Percentiles rank a stretch among this genome's conserved stretches.
Conservation (phyloP, 2,888 invertebrate genomes). For the Drosophila ustulata region DNA sequence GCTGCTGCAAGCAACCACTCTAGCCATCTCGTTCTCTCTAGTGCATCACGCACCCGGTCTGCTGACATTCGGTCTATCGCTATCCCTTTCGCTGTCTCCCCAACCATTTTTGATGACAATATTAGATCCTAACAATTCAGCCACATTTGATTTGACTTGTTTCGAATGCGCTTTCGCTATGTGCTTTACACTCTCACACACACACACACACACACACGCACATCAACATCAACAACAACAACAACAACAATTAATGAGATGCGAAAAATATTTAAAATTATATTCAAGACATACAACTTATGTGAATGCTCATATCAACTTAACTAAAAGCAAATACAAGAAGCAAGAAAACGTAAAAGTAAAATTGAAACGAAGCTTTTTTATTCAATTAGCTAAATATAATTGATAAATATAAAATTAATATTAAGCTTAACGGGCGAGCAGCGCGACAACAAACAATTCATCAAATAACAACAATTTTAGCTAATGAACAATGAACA, state of each 20-base stretch:
- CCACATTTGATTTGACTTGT: slow-evolving; percentile 38
- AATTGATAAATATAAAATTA: slow-evolving; percentile 32
- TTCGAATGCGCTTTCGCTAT: slow-evolving; percentile 47
- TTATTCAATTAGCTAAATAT: slow-evolving; percentile 65
- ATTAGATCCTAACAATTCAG: slow-evolving; percentile 70
- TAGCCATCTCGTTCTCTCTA: slow-evolving; percentile 2
- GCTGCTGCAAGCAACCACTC: not conserved
- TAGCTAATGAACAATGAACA: slow-evolving; percentile 66
- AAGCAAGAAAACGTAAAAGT: slow-evolving; percentile 11
- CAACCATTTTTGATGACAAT: slow-evolving; percentile 73
- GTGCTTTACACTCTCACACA: slow-evolving; percentile 27
- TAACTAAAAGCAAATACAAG: slow-evolving; percentile 44
- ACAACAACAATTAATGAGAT: not conserved
- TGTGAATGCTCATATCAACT: slow-evolving; percentile 79
- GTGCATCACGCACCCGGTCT: not conserved
- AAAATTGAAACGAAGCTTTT: slow-evolving; percentile 45
- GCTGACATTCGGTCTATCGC: not conserved
- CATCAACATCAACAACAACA: slow-evolving; percentile 3
- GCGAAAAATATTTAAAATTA: slow-evolving; percentile 5
- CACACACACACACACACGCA: slow-evolving; percentile 16
- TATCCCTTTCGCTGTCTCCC: not conserved
- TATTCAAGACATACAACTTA: slow-evolving; percentile 53
- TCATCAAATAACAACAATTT: slow-evolving; percentile 57
- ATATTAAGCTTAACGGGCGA: slow-evolving; percentile 38
- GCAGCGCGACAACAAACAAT: slow-evolving; percentile 38